Evolutionary conservation across 2,797 vertebrate genomes (phyloP), one percentile per base, ranked within the genome.

Genomic region (Odontamblyopus rebecca): DNA sequence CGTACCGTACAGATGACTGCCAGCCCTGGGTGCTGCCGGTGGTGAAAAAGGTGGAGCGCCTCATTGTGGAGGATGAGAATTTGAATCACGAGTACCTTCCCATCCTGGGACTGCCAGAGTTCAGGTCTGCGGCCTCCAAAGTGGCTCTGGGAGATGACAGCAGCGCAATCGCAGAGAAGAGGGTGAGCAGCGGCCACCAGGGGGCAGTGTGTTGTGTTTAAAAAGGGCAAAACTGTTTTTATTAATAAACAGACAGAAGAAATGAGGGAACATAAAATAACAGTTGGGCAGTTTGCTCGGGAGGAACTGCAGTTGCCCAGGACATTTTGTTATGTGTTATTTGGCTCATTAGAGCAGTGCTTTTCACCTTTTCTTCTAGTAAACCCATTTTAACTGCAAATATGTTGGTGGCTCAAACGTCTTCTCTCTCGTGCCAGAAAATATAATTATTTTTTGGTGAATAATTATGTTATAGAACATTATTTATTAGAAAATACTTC

Each of bases 21-120:
- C 94, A 93, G 89, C 98, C 98, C 13, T 99, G 98, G 98, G 96
- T 99, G 84, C 89, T 99, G 82, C 98, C 98, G 0, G 97, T 99
- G 32, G 98, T 99, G 86, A 96, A 92, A 85, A 98, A 98, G 80
- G 97, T 99, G 84, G 96, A 99, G 86, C 93, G 91, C 85, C 91
- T 96, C 86, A 95, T 99, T 0, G 95, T 94, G 68, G 93, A 88
- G 7, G 93, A 99, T 72, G 6, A 12, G 60, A 92, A 91, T 82
- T 89, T 99, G 73, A 98, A 98, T 86, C 98, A 99, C 0, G 98
- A 99, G 89, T 99, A 99, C 81, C 89, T 99, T 84, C 97, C 98
- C 59, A 97, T 99, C 87, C 91, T 99, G 51, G 98, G 98, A 6
- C 91, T 98, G 74, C 93, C 96, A 0, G 97, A 98, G 77, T 98